Base-by-base conservation (phyloP, 2,888 invertebrate species). In the Erpobdella octoculata region DNA sequence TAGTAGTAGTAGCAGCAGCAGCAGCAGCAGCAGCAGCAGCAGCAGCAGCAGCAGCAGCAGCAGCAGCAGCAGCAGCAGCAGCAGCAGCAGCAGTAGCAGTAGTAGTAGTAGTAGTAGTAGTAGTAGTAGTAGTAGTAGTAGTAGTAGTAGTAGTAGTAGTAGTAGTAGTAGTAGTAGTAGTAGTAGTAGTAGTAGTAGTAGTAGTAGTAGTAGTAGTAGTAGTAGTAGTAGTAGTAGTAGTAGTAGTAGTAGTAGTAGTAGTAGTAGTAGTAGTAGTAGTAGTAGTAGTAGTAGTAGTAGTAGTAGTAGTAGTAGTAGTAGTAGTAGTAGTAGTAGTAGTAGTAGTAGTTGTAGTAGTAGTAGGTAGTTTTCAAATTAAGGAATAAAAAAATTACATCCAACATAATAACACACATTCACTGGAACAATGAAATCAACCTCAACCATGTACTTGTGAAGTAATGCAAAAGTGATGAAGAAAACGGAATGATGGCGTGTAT, bases 41-140 rank as follows among this genome's bases (percentile, higher is more conserved):
- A 59, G 61, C 21, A 59, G 61, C 21, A 59, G 61, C 21, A 59
- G 61, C 21, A 59, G 61, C 64, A 68, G 61, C 64, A 68, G 61
- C 64, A 68, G 61, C 64, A 68, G 61, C 64, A 68, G 61, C 64
- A 65, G 12, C 36, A 65, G 66, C 36, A 65, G 66, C 36, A 65
- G 66, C 36, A 65, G 66, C 36, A 65, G 66, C 15, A 37, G 66
- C 36, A 65, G 66, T 65, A 65, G 66, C 36, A 68, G 61, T 68
- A 68, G 61, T 68, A 68, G 61, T 68, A 68, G 61, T 68, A 68
- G 61, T 64, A 68, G 61, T 64, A 68, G 64, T 64, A 68, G 61
- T 64, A 68, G 61, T 68, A 64, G 61, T 68, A 64, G 61, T 64
- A 68, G 61, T 18, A 68, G 61, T 68, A 64, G 61, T 68, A 64